Evolutionary conservation across 2,113 vertebrate species (phyloP).

Genomic region (Solenodon paradoxus): DNA sequence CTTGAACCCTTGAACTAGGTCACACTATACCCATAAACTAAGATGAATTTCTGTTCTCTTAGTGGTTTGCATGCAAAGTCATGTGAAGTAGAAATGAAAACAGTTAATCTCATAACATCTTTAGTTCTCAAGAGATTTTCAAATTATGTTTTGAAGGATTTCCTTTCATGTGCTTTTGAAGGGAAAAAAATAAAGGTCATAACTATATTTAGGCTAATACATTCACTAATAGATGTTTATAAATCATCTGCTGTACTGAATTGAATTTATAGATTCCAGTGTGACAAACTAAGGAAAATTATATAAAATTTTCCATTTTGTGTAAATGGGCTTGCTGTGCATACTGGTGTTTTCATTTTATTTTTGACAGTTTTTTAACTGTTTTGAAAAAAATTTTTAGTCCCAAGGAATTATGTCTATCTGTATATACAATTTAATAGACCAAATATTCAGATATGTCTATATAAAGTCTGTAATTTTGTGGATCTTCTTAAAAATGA

Average conservation of each 20-base stretch:
- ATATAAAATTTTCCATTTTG: not conserved
- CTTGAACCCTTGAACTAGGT: not conserved
- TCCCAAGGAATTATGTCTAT: not conserved
- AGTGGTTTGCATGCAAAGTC: not conserved
- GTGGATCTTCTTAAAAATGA: not conserved
- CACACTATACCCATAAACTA: not conserved
- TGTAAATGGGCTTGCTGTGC: not conserved
- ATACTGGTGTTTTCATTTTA: not conserved
- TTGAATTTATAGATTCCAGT: not conserved
- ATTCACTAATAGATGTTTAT: not conserved
- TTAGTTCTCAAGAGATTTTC: not conserved
- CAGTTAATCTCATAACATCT: not conserved
- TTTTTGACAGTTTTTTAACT: not conserved
- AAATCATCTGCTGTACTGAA: not conserved
- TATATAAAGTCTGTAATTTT: not conserved
- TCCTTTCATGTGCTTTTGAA: not conserved
- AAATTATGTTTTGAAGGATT: not conserved
- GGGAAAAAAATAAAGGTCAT: not conserved
- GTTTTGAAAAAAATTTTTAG: not conserved
- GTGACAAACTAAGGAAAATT: not conserved
- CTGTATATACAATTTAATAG: not conserved
- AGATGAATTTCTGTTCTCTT: not conserved
- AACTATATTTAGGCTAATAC: not conserved
- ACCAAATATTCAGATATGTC: not conserved
- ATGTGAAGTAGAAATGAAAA: not conserved